Percentiles rank a stretch among this genome's conserved stretches.
Conservation (phyloP, 2,888 invertebrate species). For the Helobdella robusta region DNA sequence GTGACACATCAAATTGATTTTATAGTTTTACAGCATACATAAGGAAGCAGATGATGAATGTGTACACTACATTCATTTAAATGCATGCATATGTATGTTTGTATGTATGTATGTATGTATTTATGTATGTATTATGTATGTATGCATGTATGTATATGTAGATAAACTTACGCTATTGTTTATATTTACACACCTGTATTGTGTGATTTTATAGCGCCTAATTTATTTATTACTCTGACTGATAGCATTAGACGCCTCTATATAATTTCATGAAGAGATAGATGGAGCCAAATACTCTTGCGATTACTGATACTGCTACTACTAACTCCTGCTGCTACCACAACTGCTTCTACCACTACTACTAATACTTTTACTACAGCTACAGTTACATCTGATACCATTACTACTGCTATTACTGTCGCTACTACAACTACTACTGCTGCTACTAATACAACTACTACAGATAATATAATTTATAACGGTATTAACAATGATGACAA, state of each 20-base stretch:
- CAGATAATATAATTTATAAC: too few relatives aligned
- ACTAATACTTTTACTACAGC: background rate
- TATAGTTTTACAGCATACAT: too few relatives aligned
- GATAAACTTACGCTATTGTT: too few relatives aligned
- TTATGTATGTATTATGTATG: slow-evolving; percentile 26
- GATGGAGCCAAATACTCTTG: background rate
- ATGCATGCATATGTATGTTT: slow-evolving; percentile 25
- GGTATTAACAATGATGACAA: too few relatives aligned
- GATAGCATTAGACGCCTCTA: too few relatives aligned
- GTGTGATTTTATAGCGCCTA: background rate
- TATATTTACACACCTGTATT: too few relatives aligned
- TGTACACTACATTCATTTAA: slow-evolving; percentile 22
- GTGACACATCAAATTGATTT: too few relatives aligned
- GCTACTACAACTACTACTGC: background rate
- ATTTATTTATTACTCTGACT: background rate
- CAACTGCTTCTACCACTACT: background rate
- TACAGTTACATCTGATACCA: background rate
- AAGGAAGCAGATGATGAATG: too few relatives aligned
- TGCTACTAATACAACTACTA: too few relatives aligned
- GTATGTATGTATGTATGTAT: slow-evolving; percentile 27
- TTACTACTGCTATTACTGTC: background rate
- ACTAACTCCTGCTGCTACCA: background rate
- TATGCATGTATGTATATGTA: slow-evolving; percentile 15
- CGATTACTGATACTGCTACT: background rate
- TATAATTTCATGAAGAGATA: too few relatives aligned